phyloP scores from a whole-genome alignment of 2,888 invertebrate genomes.

The Chymomyza caudatula region DNA sequence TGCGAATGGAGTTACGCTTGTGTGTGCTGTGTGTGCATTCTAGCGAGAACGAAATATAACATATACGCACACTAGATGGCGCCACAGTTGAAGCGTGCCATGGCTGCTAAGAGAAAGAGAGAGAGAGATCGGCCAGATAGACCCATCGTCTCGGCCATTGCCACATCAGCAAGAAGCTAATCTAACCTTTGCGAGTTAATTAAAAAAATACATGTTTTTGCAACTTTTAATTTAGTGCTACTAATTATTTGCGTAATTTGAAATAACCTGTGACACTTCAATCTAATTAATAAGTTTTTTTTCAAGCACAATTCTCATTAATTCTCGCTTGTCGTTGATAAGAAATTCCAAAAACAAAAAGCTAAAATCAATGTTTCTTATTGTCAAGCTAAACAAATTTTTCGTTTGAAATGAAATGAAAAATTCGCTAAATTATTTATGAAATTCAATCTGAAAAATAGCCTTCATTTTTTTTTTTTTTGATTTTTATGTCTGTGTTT shows the following conservation, averaged over 20 bases:
- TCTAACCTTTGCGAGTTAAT: no score
- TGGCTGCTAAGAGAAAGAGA: no score
- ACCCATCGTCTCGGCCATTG: no score
- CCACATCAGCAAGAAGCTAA: no score
- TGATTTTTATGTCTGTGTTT: neutral
- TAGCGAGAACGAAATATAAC: no score
- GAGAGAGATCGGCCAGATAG: no score
- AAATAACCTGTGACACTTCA: neutral
- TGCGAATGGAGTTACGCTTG: no score
- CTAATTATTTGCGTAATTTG: neutral
- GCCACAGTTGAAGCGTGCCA: no score
- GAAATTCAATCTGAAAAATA: conserved; percentile 19
- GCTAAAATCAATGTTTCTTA: conserved; percentile 17
- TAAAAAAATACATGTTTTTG: no score
- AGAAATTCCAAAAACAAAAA: neutral
- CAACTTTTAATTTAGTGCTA: no score
- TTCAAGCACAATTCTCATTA: neutral
- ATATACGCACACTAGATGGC: no score
- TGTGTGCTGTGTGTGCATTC: no score
- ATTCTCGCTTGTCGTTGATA: neutral
- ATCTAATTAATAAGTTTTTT: neutral
- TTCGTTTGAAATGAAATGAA: neutral
- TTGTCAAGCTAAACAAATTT: neutral
- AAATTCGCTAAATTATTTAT: conserved; percentile 11
- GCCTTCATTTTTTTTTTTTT: conserved; percentile 5